Conservation (phyloP, 1,140 invertebrate species). For the Dendroctonus ponderosae region DNA sequence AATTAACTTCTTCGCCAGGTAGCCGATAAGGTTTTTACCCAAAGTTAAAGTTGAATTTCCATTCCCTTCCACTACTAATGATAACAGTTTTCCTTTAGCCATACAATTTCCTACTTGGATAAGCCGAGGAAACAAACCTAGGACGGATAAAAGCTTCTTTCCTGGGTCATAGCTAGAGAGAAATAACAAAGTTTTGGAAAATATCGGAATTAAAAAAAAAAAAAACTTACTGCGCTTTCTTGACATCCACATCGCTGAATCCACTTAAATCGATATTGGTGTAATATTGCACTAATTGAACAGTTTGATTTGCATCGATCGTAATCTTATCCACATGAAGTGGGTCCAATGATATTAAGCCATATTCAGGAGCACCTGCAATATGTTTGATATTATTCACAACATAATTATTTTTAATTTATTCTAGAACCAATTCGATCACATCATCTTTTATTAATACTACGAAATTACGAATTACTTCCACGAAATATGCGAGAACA, state of each 20-base stretch:
- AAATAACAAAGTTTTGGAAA: background rate
- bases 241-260: conserved; percentile 7
- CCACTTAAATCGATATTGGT: conserved; percentile 15
- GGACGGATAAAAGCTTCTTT: conserved; percentile 24
- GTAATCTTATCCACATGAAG: conserved; percentile 12
- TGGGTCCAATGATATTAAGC: conserved; percentile 19
- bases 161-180: conserved; percentile 32
- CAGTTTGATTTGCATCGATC: conserved; percentile 11
- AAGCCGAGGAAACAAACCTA: conserved; percentile 12
- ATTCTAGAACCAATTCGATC: too few relatives aligned
- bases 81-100: conserved; percentile 32
- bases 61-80: conserved; percentile 33
- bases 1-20: too few relatives aligned
- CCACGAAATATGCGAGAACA: too few relatives aligned
- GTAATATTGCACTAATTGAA: conserved; percentile 29
- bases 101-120: conserved; percentile 28
- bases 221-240: conserved; percentile 19
- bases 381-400: too few relatives aligned
- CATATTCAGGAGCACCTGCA: conserved; percentile 15
- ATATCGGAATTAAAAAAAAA: background rate
- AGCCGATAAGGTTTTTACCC: conserved; percentile 12
- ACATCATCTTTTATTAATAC: too few relatives aligned
- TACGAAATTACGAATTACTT: too few relatives aligned
- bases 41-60: conserved; percentile 25
- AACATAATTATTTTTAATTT: too few relatives aligned